Evolutionary conservation across 2,888 invertebrate species (phyloP).

Genomic region (Xylocampa areola): DNA sequence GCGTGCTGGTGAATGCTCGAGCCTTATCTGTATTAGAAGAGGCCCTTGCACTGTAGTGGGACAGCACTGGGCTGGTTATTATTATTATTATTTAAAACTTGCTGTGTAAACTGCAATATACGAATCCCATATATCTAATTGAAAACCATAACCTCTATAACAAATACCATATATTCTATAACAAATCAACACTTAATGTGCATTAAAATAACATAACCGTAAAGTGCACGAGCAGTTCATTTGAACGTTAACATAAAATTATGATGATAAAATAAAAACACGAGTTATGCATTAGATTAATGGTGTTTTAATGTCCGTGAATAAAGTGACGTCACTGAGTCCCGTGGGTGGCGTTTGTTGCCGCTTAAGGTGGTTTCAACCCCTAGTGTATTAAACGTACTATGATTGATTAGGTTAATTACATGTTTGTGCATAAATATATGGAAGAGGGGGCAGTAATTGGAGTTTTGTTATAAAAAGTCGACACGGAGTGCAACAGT

Average conservation of each 20-base stretch:
- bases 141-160: no score
- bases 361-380: constrained; percentile 31
- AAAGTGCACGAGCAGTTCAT: constrained; percentile 43
- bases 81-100: no score
- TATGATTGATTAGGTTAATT: constrained; percentile 54
- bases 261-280: constrained; percentile 69
- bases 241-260: constrained; percentile 62
- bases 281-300: constrained; percentile 77
- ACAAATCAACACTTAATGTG: constrained; percentile 5
- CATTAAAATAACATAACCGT: constrained; percentile 46
- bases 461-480: no score
- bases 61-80: no score
- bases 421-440: constrained; percentile 9
- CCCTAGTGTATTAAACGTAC: constrained; percentile 24
- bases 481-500: no score
- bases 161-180: no score
- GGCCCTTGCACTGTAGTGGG: no score
- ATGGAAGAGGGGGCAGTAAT: neutral
- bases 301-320: constrained; percentile 71
- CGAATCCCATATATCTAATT: no score
- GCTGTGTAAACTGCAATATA: no score
- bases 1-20: no score
- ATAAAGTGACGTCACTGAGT: constrained; percentile 49
- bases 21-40: no score
- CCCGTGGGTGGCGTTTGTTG: constrained; percentile 46